phyloP scores from a whole-genome alignment of 2,113 vertebrate genomes.

The Hyperoodon ampullatus region DNA sequence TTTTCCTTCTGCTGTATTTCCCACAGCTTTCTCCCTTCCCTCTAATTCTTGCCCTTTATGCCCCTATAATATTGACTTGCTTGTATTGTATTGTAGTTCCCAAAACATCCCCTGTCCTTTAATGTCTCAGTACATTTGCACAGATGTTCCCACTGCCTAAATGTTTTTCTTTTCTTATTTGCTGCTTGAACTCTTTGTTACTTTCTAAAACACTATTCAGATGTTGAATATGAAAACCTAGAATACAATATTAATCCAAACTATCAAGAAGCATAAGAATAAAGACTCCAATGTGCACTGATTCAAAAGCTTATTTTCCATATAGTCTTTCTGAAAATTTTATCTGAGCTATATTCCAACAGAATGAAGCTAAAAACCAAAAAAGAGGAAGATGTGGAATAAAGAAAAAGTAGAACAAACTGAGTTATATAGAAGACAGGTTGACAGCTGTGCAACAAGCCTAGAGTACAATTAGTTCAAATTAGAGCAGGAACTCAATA shows the following conservation, averaged over 20 bases:
- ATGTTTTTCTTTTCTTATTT: not conserved
- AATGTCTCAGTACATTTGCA: not conserved
- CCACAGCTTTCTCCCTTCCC: not conserved
- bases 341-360: not conserved
- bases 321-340: not conserved
- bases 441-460: not conserved
- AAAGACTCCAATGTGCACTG: not conserved
- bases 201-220: not conserved
- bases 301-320: not conserved
- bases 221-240: not conserved
- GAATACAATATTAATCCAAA: not conserved
- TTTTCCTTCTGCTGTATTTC: not conserved
- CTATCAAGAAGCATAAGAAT: not conserved
- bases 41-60: not conserved
- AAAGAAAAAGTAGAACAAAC: not conserved
- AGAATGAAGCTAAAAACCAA: not conserved
- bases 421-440: not conserved
- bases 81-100: not conserved
- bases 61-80: not conserved
- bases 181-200: not conserved
- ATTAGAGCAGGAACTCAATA: not conserved
- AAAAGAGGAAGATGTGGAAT: not conserved
- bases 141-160: not conserved
- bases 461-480: not conserved
- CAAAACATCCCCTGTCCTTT: not conserved